phyloP scores from a whole-genome alignment of 2,888 invertebrate species.

The Cyclophora punctaria region DNA sequence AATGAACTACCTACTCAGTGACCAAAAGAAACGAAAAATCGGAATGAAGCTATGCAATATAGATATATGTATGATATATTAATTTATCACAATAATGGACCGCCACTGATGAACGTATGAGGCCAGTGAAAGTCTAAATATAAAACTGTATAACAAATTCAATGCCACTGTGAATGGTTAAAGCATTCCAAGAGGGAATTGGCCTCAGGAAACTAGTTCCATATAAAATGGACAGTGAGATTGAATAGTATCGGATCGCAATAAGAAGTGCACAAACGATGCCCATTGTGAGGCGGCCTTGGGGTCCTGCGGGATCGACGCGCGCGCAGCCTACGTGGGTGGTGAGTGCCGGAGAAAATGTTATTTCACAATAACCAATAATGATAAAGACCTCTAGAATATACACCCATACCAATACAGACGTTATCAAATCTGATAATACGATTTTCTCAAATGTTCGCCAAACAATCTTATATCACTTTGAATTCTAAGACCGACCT shows the following conservation, averaged over 20 bases:
- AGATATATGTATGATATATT: background rate
- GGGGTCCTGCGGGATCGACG: constrained; percentile 42
- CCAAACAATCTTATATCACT: too few relatives aligned
- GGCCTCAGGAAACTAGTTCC: constrained; percentile 63
- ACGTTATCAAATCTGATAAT: too few relatives aligned
- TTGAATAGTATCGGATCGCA: constrained; percentile 64
- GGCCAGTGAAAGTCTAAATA: constrained; percentile 31
- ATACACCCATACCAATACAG: too few relatives aligned
- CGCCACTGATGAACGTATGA: constrained; percentile 12
- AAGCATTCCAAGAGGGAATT: constrained; percentile 35
- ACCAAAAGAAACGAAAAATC: too few relatives aligned
- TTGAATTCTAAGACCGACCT: background rate
- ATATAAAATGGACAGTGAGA: constrained; percentile 64
- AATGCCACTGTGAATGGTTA: constrained; percentile 43
- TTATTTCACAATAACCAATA: too few relatives aligned
- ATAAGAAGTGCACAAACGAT: constrained; percentile 54
- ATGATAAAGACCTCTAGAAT: too few relatives aligned
- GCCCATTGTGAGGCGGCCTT: constrained; percentile 62
- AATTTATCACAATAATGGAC: constrained; percentile 15
- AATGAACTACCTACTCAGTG: too few relatives aligned
- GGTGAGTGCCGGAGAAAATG: constrained; percentile 16
- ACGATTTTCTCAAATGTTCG: too few relatives aligned
- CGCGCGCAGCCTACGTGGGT: constrained; percentile 46
- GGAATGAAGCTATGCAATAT: too few relatives aligned
- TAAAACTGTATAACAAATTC: constrained; percentile 28